A percentile compares a stretch with the other conserved stretches of the same genome.
Conservation (phyloP, 2,113 vertebrate genomes). For the Apodemus speciosus region DNA sequence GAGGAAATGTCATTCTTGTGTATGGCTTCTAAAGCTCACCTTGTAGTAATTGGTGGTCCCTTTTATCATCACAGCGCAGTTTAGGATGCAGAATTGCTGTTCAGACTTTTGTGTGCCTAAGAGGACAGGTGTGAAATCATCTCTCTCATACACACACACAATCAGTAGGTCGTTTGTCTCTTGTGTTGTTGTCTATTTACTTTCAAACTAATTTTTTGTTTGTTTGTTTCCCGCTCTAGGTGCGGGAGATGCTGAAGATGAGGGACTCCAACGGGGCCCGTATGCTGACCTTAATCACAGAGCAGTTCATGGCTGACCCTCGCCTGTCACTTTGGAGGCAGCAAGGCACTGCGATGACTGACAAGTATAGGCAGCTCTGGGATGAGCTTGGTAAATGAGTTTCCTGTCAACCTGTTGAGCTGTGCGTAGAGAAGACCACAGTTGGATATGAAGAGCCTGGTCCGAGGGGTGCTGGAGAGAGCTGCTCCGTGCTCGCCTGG, state of each 20-base stretch:
- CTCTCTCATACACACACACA: not conserved
- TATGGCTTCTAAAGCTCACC: conserved; percentile 23
- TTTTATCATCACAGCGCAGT: conserved; percentile 44
- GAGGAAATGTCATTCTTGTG: not conserved
- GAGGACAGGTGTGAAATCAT: conserved; percentile 4
- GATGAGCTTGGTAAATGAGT: conserved; percentile 90
- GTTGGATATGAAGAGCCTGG: conserved; percentile 13
- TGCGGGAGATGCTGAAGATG: conserved; percentile 98
- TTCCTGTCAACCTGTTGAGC: conserved; percentile 59
- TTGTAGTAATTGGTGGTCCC: not conserved
- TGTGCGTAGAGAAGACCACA: conserved; percentile 42
- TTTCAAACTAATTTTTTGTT: conserved; percentile 56
- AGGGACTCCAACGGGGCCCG: conserved; percentile 96
- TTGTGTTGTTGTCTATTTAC: not conserved
- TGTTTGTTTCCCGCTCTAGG: conserved; percentile 84
- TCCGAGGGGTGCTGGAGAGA: conserved; percentile 7
- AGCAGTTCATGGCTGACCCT: conserved; percentile 97
- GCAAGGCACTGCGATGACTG: conserved; percentile 97
- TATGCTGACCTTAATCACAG: conserved; percentile 96
- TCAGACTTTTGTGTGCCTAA: conserved; percentile 22
- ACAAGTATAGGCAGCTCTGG: conserved; percentile 98
- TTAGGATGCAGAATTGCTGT: conserved; percentile 24
- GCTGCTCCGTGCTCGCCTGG: not conserved
- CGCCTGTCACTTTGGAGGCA: conserved; percentile 94
- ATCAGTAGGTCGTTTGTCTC: not conserved